Percentiles rank a stretch among this genome's conserved stretches.
Conservation (phyloP, 2,797 vertebrate species). For the Eremophila alpestris region DNA sequence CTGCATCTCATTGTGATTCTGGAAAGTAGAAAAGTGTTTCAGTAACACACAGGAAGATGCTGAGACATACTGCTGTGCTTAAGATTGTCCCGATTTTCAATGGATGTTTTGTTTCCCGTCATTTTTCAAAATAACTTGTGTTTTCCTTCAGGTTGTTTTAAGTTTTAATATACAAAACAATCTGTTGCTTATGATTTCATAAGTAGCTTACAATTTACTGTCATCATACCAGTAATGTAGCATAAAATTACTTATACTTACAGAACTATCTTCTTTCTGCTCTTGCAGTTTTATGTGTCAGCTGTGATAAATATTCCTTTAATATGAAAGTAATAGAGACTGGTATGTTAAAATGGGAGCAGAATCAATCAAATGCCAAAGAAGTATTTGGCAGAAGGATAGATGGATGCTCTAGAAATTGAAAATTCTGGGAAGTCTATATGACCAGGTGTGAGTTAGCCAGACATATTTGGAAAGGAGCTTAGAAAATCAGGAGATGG, state of each 20-base stretch:
- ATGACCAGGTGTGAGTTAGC: neutral
- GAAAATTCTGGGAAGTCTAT: neutral
- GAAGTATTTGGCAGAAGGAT: neutral
- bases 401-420: neutral
- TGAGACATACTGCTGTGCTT: neutral
- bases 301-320: neutral
- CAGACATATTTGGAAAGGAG: constrained; percentile 14
- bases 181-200: neutral
- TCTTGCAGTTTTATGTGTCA: neutral
- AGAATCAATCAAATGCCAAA: neutral
- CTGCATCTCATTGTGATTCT: neutral
- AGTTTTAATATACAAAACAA: neutral
- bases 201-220: neutral
- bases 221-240: neutral
- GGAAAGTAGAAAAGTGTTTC: neutral
- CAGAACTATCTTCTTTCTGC: neutral
- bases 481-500: neutral
- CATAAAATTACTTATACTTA: neutral
- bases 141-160: neutral
- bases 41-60: neutral
- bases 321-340: neutral
- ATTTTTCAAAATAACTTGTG: neutral
- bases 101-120: neutral
- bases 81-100: neutral
- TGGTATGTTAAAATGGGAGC: neutral